These are phyloP conservation scores for Buphagus erythrorhynchus DNA, from an alignment of 2,797 vertebrate genomes.

Conservation along the genomic window DNA sequence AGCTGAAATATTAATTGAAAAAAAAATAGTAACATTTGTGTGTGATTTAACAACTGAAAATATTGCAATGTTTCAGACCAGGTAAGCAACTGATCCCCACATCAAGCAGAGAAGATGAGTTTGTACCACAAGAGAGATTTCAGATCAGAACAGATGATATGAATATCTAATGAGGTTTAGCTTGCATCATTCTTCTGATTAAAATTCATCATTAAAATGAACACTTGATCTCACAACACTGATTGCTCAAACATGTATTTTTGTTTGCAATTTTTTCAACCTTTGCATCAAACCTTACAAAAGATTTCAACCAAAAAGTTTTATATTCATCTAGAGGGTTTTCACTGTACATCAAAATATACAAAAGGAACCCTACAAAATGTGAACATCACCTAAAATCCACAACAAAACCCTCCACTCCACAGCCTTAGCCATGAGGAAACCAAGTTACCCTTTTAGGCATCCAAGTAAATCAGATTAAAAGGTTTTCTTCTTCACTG, in stretches of 20 bases:
- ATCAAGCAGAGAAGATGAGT: background rate
- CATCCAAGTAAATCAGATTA: background rate
- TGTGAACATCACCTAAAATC: background rate
- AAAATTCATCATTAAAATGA: slow-evolving; percentile 12
- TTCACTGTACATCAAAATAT: background rate
- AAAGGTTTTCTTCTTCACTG: background rate
- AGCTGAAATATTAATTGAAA: background rate
- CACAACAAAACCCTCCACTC: background rate
- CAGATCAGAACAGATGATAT: background rate
- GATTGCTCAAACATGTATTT: background rate
- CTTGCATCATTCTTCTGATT: slow-evolving; percentile 3
- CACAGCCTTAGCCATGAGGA: background rate
- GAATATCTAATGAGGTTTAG: background rate
- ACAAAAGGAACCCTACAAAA: background rate
- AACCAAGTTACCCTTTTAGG: background rate
- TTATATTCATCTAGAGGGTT: background rate
- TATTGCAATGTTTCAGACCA: background rate
- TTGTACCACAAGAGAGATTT: background rate
- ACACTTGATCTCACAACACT: background rate
- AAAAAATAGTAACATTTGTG: background rate
- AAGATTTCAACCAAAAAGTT: background rate
- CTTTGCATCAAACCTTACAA: background rate
- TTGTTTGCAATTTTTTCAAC: background rate
- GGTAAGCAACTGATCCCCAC: background rate
- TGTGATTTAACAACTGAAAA: background rate